Conservation (phyloP, 1,140 invertebrate genomes). For the Listronotus bonariensis region DNA sequence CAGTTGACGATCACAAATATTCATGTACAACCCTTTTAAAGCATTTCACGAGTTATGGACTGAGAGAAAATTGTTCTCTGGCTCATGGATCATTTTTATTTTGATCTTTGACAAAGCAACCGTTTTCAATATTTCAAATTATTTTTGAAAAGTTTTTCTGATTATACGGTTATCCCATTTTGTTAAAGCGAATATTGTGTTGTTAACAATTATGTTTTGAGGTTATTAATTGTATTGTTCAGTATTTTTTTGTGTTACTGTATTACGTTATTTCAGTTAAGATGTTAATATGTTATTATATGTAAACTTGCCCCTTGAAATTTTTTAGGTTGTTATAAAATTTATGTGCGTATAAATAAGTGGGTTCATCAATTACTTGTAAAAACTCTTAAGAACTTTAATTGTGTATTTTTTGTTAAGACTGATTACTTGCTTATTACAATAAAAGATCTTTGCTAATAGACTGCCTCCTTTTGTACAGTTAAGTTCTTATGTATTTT, state of each 20-base stretch:
- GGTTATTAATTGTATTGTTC: background rate
- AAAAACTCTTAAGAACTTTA: background rate
- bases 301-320: too few species aligned
- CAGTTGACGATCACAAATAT: too few species aligned
- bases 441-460: conserved; percentile 29
- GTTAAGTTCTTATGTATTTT: too few species aligned
- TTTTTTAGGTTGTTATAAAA: too few species aligned
- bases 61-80: too few species aligned
- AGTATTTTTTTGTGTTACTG: conserved; percentile 20
- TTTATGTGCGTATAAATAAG: background rate
- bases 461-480: too few species aligned
- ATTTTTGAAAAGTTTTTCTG: conserved; percentile 13
- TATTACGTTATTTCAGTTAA: background rate
- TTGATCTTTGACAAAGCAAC: too few species aligned
- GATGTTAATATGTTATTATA: background rate
- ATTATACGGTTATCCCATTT: conserved; percentile 32
- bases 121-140: background rate
- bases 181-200: conserved; percentile 7
- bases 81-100: too few species aligned
- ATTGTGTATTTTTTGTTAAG: conserved; percentile 50
- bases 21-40: too few species aligned
- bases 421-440: conserved; percentile 34
- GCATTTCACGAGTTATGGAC: too few species aligned
- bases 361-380: background rate
- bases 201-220: conserved; percentile 27